Conservation (phyloP, 2,888 invertebrate genomes). For the Drepana falcataria region DNA sequence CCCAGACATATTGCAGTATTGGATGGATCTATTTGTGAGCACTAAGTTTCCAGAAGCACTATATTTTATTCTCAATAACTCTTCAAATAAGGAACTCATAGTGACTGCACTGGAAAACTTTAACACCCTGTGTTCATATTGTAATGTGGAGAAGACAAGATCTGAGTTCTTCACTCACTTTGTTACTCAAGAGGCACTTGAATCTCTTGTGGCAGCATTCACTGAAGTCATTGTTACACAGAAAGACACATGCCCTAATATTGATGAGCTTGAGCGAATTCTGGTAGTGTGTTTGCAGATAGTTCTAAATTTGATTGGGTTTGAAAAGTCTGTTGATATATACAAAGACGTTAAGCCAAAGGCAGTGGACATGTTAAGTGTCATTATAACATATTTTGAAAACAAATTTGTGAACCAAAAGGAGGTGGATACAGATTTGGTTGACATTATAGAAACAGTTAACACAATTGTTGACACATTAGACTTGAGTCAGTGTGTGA, state of each 20-base stretch:
- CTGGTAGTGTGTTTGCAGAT: conserved; percentile 57
- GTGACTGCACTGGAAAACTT: conserved; percentile 79
- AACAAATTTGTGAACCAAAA: conserved; percentile 51
- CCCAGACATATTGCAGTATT: conserved; percentile 39
- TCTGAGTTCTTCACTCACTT: conserved; percentile 54
- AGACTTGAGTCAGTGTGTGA: conserved; percentile 37
- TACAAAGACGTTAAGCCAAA: conserved; percentile 39
- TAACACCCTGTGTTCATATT: conserved; percentile 73
- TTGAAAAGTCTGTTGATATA: conserved; percentile 51
- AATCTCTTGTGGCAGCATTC: conserved; percentile 48
- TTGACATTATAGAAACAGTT: conserved; percentile 56
- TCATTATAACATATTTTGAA: conserved; percentile 54
- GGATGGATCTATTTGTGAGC: conserved; percentile 67
- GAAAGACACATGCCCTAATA: conserved; percentile 33
- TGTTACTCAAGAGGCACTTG: conserved; percentile 47
- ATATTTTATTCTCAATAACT: conserved; percentile 86
- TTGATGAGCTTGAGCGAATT: conserved; percentile 55
- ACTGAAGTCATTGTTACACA: conserved; percentile 47
- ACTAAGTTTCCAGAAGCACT: conserved; percentile 78
- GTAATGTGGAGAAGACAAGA: conserved; percentile 45
- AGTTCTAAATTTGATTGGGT: conserved; percentile 50
- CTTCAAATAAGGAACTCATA: conserved; percentile 81
- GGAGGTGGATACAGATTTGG: conserved; percentile 56
- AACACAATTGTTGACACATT: conserved; percentile 44
- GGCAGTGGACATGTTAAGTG: conserved; percentile 42